Base-by-base conservation (phyloP, 2,888 invertebrate species). In the Caenorhabditis macrosperma region DNA sequence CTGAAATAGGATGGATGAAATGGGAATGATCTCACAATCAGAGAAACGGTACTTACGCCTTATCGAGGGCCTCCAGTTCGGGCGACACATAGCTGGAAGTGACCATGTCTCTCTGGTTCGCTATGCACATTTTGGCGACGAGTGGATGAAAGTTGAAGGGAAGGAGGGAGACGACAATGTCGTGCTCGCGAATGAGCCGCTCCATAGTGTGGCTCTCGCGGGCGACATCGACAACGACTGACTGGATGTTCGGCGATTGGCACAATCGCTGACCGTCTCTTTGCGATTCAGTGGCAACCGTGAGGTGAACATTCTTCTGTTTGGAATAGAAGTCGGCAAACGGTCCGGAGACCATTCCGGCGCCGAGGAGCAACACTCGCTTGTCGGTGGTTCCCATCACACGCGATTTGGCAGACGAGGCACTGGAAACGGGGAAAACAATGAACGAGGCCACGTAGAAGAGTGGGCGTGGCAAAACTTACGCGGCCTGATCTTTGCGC, bases 11-110 rank as follows among this genome's bases (percentile, higher is more conserved):
- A 26, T 26, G 1, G 20, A 28, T 10, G 22, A 20, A 6, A 2
- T 22, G 20, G 3, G 6, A 33, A 20, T 38, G 9, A 15, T 12
- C 26, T 54, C n/a, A n/a, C n/a, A n/a, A n/a, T n/a, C n/a, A n/a
- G n/a, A n/a, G 12, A 0, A 30, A 12, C 1, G 44, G 46, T 33
- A 69, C 86, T 79, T 76, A 88, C 87, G 83, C 86, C 24, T 86
- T 82, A 67, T 89, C 87, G 59, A 89, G 82, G 26, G 93, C 93
- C 87, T 93, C 94, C 87, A 99, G 94, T 88, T 95, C 94, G 0
- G 95, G 94, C 12, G 95, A 94, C 69, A 95, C 94, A 89, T 99
- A 99, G 78, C 96, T 97, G 0, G 97, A 97, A 0, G 99, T 99
- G 20, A 99, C 96, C 94, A 99, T 94, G 91, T 99, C 95, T 0